These are phyloP conservation scores for Chironomus riparius DNA, from an alignment of 2,888 invertebrate genomes.

Conservation along the genomic window DNA sequence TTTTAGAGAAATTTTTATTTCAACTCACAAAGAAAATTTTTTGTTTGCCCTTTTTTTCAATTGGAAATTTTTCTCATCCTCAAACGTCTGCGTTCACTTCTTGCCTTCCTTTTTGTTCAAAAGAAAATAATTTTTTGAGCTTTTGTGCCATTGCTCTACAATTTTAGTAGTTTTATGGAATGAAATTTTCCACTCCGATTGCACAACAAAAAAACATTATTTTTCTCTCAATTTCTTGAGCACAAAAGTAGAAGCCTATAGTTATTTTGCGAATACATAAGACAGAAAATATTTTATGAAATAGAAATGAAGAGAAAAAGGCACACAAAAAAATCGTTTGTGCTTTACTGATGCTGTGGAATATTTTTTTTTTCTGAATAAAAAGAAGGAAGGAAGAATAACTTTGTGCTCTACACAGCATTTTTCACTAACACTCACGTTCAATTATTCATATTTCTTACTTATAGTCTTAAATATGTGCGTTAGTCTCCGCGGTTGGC, in stretches of 20 bases:
- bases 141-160: background rate
- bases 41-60: background rate
- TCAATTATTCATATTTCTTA: background rate
- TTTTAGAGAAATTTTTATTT: too few relatives aligned
- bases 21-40: background rate
- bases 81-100: too few relatives aligned
- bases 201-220: background rate
- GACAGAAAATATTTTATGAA: too few relatives aligned
- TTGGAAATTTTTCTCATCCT: background rate
- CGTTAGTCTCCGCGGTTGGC: too few relatives aligned
- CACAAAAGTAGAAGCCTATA: background rate
- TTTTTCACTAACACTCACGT: background rate
- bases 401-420: background rate
- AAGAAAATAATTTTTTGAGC: background rate
- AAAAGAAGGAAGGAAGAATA: background rate
- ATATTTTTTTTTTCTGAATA: background rate
- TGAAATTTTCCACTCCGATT: slow-evolving; percentile 10
- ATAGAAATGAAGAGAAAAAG: too few relatives aligned
- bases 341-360: background rate
- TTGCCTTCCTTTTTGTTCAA: background rate
- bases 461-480: background rate
- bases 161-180: background rate
- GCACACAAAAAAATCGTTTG: background rate
- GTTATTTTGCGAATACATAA: too few relatives aligned
- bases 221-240: background rate